Percentiles rank a stretch among this genome's conserved stretches.
Evolutionary conservation across 2,888 invertebrate species (phyloP).

Genomic region (Polymixis flavicincta): DNA sequence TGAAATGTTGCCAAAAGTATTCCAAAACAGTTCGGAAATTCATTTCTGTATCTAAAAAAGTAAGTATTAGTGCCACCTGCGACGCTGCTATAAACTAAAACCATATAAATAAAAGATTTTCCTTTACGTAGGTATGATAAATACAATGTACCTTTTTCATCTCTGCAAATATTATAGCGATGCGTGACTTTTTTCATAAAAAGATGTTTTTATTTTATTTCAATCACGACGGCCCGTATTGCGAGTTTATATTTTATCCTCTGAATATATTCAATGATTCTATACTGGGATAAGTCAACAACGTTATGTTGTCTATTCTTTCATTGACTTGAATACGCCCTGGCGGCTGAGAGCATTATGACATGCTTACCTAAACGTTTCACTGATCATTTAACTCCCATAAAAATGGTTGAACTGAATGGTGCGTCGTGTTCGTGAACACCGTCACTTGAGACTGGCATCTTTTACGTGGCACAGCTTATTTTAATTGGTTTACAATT

Average conservation of each 20-base stretch:
- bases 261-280: neutral
- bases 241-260: neutral
- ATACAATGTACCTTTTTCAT: neutral
- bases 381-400: no score
- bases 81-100: neutral
- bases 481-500: no score
- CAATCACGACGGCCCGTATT: no score
- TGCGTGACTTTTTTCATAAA: conserved; percentile 5
- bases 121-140: neutral
- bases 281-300: neutral
- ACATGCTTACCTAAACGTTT: no score
- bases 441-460: no score
- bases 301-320: neutral
- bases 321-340: no score
- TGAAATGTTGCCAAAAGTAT: neutral
- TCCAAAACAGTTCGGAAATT: neutral
- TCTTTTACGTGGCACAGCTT: no score
- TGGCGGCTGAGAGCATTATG: no score
- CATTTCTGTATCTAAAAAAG: neutral
- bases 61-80: neutral
- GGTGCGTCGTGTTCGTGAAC: no score
- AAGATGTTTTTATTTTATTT: neutral
- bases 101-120: neutral
- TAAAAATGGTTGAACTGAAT: no score
- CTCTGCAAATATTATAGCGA: conserved; percentile 1